Conservation (phyloP, 2,113 vertebrate genomes). For the Carlito syrichta region DNA sequence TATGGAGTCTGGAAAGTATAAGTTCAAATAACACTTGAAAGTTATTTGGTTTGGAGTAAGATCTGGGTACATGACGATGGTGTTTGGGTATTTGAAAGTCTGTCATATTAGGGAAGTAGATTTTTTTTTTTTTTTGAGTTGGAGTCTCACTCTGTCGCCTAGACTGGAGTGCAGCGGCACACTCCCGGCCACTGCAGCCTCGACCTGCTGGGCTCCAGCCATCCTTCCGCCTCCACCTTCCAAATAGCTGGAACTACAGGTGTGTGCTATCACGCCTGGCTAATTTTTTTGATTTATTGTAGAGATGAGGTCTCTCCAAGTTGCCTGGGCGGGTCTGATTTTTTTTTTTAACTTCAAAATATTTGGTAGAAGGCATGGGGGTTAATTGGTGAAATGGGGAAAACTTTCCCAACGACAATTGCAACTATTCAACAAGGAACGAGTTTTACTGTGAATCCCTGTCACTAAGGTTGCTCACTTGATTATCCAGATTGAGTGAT, state of each 20-base stretch:
- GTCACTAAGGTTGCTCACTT: background rate
- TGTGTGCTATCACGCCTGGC: no score
- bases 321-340: no score
- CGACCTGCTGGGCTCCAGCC: no score
- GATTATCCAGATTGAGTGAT: background rate
- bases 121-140: background rate
- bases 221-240: no score
- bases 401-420: background rate
- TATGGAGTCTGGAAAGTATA: background rate
- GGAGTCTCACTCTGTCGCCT: no score
- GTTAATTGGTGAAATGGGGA: background rate
- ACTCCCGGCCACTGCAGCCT: no score
- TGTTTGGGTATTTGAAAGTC: slow-evolving; percentile 3
- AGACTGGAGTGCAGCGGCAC: no score
- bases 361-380: background rate
- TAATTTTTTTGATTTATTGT: no score
- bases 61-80: background rate
- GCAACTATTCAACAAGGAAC: background rate
- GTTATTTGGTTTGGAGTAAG: background rate
- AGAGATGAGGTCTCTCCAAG: no score
- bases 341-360: background rate
- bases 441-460: background rate
- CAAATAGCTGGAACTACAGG: no score
- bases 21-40: slow-evolving; percentile 27
- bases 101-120: background rate